Evolutionary conservation across 2,113 vertebrate genomes (phyloP).

Genomic region (Piprites chloris): DNA sequence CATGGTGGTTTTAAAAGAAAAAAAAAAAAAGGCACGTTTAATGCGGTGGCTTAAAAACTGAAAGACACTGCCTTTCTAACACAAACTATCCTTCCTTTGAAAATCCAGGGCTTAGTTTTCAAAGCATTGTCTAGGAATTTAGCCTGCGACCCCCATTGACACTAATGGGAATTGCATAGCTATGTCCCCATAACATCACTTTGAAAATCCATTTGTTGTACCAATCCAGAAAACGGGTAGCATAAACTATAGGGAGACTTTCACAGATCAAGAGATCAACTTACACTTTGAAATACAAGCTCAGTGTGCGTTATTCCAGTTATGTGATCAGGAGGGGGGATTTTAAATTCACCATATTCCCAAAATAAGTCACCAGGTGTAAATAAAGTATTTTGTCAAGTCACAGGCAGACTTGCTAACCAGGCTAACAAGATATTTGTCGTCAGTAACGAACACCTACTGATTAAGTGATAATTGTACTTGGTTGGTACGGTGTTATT

Average conservation of each 20-base stretch:
- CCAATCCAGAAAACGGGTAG: slow-evolving; percentile 4
- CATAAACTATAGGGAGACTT: slow-evolving; percentile 1
- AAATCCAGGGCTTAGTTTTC: slow-evolving; percentile 56
- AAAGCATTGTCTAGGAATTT: slow-evolving; percentile 54
- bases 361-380: slow-evolving; percentile 46
- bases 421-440: slow-evolving; percentile 46
- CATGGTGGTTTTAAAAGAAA: not conserved
- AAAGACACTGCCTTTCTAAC: slow-evolving; percentile 5
- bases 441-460: not conserved
- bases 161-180: slow-evolving; percentile 60
- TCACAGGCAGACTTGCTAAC: slow-evolving; percentile 53
- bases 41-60: slow-evolving; percentile 16
- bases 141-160: slow-evolving; percentile 61
- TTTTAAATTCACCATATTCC: slow-evolving; percentile 28
- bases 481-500: not conserved
- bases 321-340: slow-evolving; percentile 2
- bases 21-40: not conserved
- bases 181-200: slow-evolving; percentile 37
- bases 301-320: slow-evolving; percentile 4
- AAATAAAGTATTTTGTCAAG: slow-evolving; percentile 66
- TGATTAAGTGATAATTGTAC: slow-evolving; percentile 29
- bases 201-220: slow-evolving; percentile 51
- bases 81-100: slow-evolving; percentile 23
- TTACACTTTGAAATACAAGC: slow-evolving; percentile 52
- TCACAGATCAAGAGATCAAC: slow-evolving; percentile 27